Base-by-base conservation (phyloP, 2,113 vertebrate species). In the Elachura formosa region DNA sequence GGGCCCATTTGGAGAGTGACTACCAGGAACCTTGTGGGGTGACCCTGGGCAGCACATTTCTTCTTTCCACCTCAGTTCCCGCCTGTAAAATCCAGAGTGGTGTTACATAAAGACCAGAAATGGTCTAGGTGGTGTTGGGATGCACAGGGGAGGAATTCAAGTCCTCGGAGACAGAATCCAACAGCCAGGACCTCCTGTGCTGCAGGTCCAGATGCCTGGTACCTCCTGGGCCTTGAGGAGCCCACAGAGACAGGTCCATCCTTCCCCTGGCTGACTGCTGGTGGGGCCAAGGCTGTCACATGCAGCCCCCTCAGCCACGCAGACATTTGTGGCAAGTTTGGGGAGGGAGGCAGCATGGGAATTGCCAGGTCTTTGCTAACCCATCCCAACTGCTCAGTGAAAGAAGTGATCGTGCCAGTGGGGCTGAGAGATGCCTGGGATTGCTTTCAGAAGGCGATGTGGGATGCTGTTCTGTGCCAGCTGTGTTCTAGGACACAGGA, bases 121-220 rank as follows among this genome's bases (percentile, higher is more conserved):
- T 36, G 41, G 43, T 73, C 36, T 31, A 14, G 36, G 24, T 76
- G 58, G 12, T 72, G 62, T 33, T 72, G 45, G 58, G 67, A 59
- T 55, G 59, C 1, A 6, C 40, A 33, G 45, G 33, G 43, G 31
- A 81, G n/a, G 26, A 68, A 49, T 2, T 10, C 29, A 43, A 14
- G 41, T 5, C 15, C 63, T 68, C n/a, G n/a, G n/a, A n/a, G n/a
- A n/a, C n/a, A n/a, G n/a, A n/a, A n/a, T n/a, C n/a, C n/a, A n/a
- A n/a, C n/a, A n/a, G n/a, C n/a, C n/a, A 52, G 34, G 24, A 34
- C 8, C 18, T 62, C 29, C 41, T 12, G 38, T 58, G 18, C 24
- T 43, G 48, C 0, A 1, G 29, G 14, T 10, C 8, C 2, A 0
- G 6, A 40, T 6, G 4, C 14, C 10, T 64, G 14, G 0, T 7